Conservation (phyloP, 2,797 vertebrate species). For the Atherinosoma microstoma region DNA sequence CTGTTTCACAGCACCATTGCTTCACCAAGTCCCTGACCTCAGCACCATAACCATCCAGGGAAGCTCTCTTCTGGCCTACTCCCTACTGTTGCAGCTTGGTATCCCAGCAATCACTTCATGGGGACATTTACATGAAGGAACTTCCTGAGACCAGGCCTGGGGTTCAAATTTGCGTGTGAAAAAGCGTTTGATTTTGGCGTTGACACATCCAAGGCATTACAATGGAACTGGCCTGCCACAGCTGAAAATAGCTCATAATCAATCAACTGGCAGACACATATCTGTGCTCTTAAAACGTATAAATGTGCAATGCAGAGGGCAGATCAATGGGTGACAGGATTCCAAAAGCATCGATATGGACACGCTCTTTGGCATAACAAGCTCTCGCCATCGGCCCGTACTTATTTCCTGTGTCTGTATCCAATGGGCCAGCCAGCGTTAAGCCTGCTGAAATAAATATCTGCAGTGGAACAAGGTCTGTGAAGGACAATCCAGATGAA, state of each 20-base stretch:
- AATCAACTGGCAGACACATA: constrained; percentile 82
- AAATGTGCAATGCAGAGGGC: constrained; percentile 78
- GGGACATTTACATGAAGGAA: constrained; percentile 22
- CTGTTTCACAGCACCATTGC: constrained; percentile 37
- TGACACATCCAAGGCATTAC: constrained; percentile 68
- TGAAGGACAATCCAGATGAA: constrained; percentile 69
- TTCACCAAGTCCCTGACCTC: constrained; percentile 26
- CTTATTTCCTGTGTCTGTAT: constrained; percentile 75
- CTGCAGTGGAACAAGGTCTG: constrained; percentile 68
- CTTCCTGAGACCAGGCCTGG: constrained; percentile 26
- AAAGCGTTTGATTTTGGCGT: constrained; percentile 72
- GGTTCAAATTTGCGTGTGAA: constrained; percentile 66
- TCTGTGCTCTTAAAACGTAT: constrained; percentile 81
- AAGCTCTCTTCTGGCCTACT: constrained; percentile 19
- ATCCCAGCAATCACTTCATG: constrained; percentile 14
- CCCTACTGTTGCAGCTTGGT: constrained; percentile 21
- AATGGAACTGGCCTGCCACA: constrained; percentile 66
- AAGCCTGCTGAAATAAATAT: constrained; percentile 69
- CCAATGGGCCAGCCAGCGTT: constrained; percentile 45
- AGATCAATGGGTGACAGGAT: constrained; percentile 77
- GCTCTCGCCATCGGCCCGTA: constrained; percentile 58
- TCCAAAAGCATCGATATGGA: constrained; percentile 78
- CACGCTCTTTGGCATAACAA: constrained; percentile 79
- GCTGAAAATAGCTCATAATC: constrained; percentile 80
- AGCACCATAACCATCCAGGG: constrained; percentile 27